phyloP scores from a whole-genome alignment of 2,888 invertebrate genomes.

The Thymelicus sylvestris region DNA sequence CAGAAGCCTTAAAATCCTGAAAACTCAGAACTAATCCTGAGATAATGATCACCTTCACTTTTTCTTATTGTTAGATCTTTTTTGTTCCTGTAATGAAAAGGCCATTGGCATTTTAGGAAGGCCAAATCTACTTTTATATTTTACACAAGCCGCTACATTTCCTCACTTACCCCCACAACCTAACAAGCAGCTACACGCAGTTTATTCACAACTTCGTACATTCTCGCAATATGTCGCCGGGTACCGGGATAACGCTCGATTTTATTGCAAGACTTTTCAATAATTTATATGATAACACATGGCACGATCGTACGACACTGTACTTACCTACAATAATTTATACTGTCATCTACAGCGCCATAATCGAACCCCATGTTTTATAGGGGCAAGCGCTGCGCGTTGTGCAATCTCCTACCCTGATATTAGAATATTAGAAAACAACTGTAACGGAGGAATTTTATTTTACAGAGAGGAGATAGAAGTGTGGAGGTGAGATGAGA shows the following conservation, averaged over 20 bases:
- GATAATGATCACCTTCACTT: too few species aligned
- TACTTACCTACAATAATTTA: conserved; percentile 33
- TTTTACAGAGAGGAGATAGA: too few species aligned
- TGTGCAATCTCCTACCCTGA: background rate
- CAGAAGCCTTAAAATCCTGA: too few species aligned
- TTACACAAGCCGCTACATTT: background rate
- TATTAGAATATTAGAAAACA: too few species aligned
- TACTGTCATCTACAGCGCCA: background rate
- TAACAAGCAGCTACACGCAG: conserved; percentile 57
- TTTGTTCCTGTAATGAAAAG: too few species aligned
- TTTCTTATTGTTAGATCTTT: too few species aligned
- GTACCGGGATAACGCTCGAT: conserved; percentile 52
- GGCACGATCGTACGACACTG: conserved; percentile 42
- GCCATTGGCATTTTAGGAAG: too few species aligned
- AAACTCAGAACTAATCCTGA: too few species aligned
- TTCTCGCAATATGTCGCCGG: conserved; percentile 69
- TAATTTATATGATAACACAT: conserved; percentile 73
- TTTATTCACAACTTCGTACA: conserved; percentile 74
- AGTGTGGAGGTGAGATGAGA: too few species aligned
- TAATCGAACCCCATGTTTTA: background rate
- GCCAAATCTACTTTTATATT: background rate
- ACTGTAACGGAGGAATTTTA: too few species aligned
- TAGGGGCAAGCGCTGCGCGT: background rate
- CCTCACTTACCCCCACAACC: conserved; percentile 31
- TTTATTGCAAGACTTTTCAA: conserved; percentile 76